Evolutionary conservation across 2,113 vertebrate genomes (phyloP), one percentile per base, ranked within the genome.

Genomic region (Oenanthe oenanthe): DNA sequence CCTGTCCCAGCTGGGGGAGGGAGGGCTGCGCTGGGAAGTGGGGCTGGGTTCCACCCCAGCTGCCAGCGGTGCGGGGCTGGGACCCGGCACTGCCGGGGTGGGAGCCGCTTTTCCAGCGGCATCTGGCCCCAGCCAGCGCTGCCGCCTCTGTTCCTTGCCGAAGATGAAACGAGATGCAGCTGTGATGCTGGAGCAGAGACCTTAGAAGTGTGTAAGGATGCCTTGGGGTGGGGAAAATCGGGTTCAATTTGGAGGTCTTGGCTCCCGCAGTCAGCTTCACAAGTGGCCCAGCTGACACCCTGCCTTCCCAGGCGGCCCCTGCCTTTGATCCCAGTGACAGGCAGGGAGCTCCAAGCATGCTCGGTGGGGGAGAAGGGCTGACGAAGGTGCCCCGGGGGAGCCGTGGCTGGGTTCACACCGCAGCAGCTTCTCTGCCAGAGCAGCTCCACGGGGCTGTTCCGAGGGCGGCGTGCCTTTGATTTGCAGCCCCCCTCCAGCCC

Each of bases 301-400:
- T 79, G 70, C 72, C 67, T 76, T 78, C 74, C 70, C 58, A 8
- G 68, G 84, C 31, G 3, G 80, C 90, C 85, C 34, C 61, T 45
- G 84, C 63, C 96, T 97, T 97, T 97, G 97, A 97, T 97, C 97
- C 77, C 54, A 14, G 53, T 66, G 96, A 97, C 96, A 97, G 76
- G 91, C 68, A 19, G 78, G 74, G 91, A 89, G 79, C 79, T 89
- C 72, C 82, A 91, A 93, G 48, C 54, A 79, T 70, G 82, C 80
- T 92, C 1, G 17, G 15, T 21, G 17, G 48, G 85, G 77, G 42
- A 91, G 84, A 85, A 79, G 54, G 75, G 89, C 71, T 92, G 91
- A 62, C 1, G 32, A 57, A 67, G 40, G 9, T 11, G 83, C 96
- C 96, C 72, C 14, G 4, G 88, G 95, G 92, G 21, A 91, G 61